Evolutionary conservation across 2,113 vertebrate genomes (phyloP).

Genomic region (Hippolais icterina): DNA sequence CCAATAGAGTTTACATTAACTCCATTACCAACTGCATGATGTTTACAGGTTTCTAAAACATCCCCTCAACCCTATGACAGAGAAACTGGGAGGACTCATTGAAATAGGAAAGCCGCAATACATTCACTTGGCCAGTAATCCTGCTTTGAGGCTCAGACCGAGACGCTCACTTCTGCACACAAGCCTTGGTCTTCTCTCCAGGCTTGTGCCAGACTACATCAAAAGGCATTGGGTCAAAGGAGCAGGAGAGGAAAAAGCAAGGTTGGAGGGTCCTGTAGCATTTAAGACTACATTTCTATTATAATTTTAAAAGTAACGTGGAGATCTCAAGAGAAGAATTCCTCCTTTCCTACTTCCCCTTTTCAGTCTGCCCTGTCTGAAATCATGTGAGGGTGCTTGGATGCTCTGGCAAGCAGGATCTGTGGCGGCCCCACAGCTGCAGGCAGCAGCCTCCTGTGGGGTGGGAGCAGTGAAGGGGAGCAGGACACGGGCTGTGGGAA

Average conservation of each 20-base stretch:
- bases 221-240: background rate
- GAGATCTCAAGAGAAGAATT: background rate
- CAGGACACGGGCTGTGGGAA: background rate
- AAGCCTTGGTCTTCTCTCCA: background rate
- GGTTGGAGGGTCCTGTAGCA: background rate
- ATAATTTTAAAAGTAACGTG: background rate
- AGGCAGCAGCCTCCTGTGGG: accelerated
- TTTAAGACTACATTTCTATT: background rate
- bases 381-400: background rate
- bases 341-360: background rate
- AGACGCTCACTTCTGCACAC: background rate
- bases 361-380: background rate
- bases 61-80: background rate
- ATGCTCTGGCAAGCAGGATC: background rate
- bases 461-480: background rate
- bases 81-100: background rate
- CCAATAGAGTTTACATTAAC: slow-evolving; percentile 52
- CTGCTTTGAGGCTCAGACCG: background rate
- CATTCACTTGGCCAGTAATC: background rate
- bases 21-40: background rate
- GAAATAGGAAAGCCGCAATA: background rate
- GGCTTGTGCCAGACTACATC: background rate
- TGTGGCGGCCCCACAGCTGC: accelerated
- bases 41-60: slow-evolving; percentile 44
- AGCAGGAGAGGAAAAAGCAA: background rate